Conservation (phyloP, 2,888 invertebrate species). For the Alsophila aescularia region DNA sequence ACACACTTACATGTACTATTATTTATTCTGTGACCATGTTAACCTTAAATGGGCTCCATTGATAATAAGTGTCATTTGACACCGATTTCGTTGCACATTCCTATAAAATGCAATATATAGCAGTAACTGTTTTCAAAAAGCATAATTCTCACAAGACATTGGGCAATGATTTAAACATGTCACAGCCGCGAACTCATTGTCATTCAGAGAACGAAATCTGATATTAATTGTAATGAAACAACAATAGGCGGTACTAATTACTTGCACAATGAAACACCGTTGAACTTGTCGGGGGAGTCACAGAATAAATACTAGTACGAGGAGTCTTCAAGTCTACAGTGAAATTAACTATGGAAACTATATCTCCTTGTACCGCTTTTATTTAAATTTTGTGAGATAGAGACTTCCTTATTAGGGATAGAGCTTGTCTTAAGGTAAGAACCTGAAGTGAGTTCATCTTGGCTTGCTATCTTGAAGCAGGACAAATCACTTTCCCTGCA, state of each 20-base stretch:
- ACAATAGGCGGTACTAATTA: conserved; percentile 41
- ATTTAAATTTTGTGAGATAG: background rate
- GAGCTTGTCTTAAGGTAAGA: too few relatives aligned
- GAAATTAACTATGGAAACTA: background rate
- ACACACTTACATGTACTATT: too few relatives aligned
- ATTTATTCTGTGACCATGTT: too few relatives aligned
- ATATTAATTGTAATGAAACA: conserved; percentile 45
- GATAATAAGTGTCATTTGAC: background rate
- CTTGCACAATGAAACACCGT: conserved; percentile 35
- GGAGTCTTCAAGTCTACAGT: conserved; percentile 8
- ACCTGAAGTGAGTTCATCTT: too few relatives aligned
- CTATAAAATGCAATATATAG: background rate
- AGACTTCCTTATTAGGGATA: background rate
- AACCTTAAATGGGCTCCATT: background rate
- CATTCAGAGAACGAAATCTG: conserved; percentile 43
- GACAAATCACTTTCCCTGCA: too few relatives aligned
- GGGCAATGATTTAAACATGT: conserved; percentile 47
- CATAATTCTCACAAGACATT: conserved; percentile 45
- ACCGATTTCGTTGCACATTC: background rate
- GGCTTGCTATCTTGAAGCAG: too few relatives aligned
- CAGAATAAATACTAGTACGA: too few relatives aligned
- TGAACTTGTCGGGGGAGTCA: conserved; percentile 25
- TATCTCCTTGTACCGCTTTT: background rate
- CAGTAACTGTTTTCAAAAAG: background rate
- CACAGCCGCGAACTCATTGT: conserved; percentile 52